These are phyloP conservation scores for Erythrocebus patas DNA, from an alignment of 2,113 vertebrate species.

Conservation along the genomic window DNA sequence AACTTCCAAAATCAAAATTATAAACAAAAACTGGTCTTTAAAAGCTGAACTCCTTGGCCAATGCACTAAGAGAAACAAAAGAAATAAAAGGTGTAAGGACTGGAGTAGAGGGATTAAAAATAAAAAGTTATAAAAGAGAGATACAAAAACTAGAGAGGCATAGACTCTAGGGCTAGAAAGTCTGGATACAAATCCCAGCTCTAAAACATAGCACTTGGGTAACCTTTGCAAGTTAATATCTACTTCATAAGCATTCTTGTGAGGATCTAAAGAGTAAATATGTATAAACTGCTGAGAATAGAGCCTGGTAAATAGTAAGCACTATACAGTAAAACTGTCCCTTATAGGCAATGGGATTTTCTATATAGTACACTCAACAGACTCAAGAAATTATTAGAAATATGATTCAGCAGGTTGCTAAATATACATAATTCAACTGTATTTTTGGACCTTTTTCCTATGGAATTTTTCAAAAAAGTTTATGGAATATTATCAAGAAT, in stretches of 20 bases:
- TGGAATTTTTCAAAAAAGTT: not conserved
- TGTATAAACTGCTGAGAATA: not conserved
- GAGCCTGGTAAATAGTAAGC: constrained; percentile 35
- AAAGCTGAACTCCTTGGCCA: constrained; percentile 35
- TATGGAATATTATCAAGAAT: constrained; percentile 18
- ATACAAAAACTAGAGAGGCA: not conserved
- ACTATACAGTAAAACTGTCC: not conserved
- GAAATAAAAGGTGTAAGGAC: constrained; percentile 28
- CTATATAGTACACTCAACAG: not conserved
- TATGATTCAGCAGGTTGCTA: constrained; percentile 12
- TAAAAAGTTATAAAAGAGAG: constrained; percentile 12
- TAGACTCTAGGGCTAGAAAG: not conserved
- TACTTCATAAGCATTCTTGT: not conserved
- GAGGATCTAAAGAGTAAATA: not conserved
- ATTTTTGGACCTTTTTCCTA: constrained; percentile 20
- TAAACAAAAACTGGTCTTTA: constrained; percentile 37
- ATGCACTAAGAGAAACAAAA: constrained; percentile 16
- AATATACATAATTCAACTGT: not conserved
- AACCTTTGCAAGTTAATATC: not conserved
- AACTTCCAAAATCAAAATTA: constrained; percentile 54
- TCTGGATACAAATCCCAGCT: not conserved
- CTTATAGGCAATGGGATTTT: constrained; percentile 3
- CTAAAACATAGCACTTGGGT: not conserved
- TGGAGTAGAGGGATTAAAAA: not conserved
- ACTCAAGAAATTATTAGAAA: constrained; percentile 44